Evolutionary conservation across 2,113 vertebrate genomes (phyloP), one percentile per base, ranked within the genome.

Genomic region (Poicephalus gulielmi): DNA sequence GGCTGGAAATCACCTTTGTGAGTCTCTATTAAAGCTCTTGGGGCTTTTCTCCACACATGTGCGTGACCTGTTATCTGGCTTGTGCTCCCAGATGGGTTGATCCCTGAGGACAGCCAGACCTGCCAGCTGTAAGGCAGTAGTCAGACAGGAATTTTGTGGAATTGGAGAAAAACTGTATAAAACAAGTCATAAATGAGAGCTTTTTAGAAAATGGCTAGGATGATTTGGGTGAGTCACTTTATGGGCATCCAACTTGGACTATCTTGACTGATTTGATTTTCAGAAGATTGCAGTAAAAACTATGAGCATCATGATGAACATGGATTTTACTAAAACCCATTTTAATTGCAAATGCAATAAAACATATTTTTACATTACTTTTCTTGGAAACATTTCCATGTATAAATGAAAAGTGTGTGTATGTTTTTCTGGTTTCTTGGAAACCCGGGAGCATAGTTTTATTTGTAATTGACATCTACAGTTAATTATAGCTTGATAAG

Each of bases 291-390:
- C 87, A 88, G 88, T 90, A 92, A 88, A 96, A 97, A 80, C 86
- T 93, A 92, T 76, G 81, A 96, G 70, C 89, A 91, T 94, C 89
- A 91, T 62, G 75, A 90, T 95, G 94, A 97, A 95, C 97, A 75
- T 88, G 95, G 93, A 94, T 98, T 97, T 96, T 94, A 97, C 96
- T 94, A 85, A 98, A 97, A 96, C 91, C 92, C 96, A 97, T 98
- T 98, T 98, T 98, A 98, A 98, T 98, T 98, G 97, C 98, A 96
- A 96, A 98, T 93, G 96, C 97, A 92, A 82, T 96, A 96, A 97
- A 98, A 92, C 91, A 92, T 96, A 96, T 97, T 97, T 98, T 97
- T 96, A 94, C 85, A 95, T 96, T 94, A 94, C 95, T 98, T 98
- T 98, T 97, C 97, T 98, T 98, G 98, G 98, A 98, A 98, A 74